A percentile compares a stretch with the other conserved stretches of the same genome.
Evolutionary conservation across 1,140 invertebrate species (phyloP).

Genomic region (Calliphora vicina): DNA sequence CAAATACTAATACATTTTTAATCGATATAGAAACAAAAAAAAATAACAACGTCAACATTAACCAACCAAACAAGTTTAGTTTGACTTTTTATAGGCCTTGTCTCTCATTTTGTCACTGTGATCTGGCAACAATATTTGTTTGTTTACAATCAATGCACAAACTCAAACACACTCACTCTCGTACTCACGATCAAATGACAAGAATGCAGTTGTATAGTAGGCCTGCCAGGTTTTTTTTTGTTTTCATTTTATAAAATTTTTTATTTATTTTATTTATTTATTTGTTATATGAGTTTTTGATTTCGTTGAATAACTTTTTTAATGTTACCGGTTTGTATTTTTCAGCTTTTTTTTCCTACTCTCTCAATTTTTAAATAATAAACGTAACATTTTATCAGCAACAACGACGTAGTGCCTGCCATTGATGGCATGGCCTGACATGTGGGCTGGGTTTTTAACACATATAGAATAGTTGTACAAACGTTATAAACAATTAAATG

Average conservation of each 20-base stretch:
- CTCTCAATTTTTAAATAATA: too few species aligned
- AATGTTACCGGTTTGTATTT: neutral
- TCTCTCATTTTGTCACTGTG: neutral
- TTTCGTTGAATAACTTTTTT: conserved; percentile 21
- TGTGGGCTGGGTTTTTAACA: neutral
- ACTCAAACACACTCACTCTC: neutral
- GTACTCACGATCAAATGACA: neutral
- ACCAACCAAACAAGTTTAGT: neutral
- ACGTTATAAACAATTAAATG: neutral
- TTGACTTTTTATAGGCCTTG: neutral
- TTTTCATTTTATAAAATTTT: too few species aligned
- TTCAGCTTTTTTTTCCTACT: too few species aligned
- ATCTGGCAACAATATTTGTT: conserved; percentile 15
- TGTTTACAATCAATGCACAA: neutral
- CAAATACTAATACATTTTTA: neutral
- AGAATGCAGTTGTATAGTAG: neutral
- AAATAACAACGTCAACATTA: too few species aligned
- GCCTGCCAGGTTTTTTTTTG: neutral
- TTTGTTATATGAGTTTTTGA: conserved; percentile 10
- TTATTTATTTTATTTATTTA: neutral
- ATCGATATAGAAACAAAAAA: neutral
- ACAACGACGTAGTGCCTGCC: neutral
- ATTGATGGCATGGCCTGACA: neutral
- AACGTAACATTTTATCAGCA: neutral
- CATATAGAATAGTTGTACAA: neutral